Percentiles rank a stretch among this genome's conserved stretches.
Evolutionary conservation across 2,113 vertebrate genomes (phyloP).

Genomic region (Gasterosteus aculeatus): DNA sequence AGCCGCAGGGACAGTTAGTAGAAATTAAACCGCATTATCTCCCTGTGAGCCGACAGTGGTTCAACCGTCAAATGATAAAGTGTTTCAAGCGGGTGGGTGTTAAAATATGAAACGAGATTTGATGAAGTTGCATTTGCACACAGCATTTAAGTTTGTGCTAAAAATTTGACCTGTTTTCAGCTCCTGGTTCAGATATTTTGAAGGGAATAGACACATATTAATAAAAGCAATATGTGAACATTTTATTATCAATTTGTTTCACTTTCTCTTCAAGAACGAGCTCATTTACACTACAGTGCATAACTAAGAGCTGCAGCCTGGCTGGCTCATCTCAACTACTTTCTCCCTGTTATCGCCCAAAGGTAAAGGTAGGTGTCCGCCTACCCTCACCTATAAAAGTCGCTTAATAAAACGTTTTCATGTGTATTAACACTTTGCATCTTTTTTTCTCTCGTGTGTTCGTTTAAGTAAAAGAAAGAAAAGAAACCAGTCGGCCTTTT

Average conservation of each 20-base stretch:
- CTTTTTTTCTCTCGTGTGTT: background rate
- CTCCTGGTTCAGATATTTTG: too few species aligned
- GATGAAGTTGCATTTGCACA: background rate
- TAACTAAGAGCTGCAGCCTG: too few species aligned
- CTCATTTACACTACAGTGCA: background rate
- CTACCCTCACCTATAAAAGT: background rate
- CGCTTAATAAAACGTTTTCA: background rate
- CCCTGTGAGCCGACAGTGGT: background rate
- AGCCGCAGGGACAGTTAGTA: background rate
- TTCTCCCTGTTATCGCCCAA: too few species aligned
- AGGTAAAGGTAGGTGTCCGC: background rate
- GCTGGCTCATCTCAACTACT: too few species aligned
- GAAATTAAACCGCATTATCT: conserved; percentile 3
- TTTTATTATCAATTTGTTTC: background rate
- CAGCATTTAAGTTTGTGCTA: background rate
- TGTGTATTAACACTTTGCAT: background rate
- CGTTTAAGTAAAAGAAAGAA: background rate
- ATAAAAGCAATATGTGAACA: background rate
- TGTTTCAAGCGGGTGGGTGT: conserved; percentile 18
- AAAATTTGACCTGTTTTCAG: background rate
- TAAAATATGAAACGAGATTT: conserved; percentile 1
- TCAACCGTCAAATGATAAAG: conserved; percentile 1
- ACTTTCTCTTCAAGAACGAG: background rate
- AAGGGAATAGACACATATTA: background rate
- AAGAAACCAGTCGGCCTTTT: background rate